A percentile compares a stretch with the other conserved stretches of the same genome.
phyloP scores from a whole-genome alignment of 2,888 invertebrate species.

The Drosophila kokeensis region DNA sequence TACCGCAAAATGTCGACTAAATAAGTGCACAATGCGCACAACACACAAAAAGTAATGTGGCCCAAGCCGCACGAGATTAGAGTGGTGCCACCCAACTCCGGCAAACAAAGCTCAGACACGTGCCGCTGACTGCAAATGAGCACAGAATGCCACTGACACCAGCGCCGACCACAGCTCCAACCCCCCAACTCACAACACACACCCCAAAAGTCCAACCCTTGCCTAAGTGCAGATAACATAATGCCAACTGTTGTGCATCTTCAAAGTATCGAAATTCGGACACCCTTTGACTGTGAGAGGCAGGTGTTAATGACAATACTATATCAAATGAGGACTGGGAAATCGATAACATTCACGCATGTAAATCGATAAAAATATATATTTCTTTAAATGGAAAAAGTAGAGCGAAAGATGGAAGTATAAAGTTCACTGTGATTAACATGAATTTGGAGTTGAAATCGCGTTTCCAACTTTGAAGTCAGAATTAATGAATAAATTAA shows the following conservation, averaged over 20 bases:
- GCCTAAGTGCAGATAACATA: neutral
- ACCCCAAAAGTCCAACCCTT: neutral
- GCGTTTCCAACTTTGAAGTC: neutral
- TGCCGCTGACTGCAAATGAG: conserved; percentile 60
- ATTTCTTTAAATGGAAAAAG: neutral
- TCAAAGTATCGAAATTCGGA: neutral
- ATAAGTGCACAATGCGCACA: conserved; percentile 9
- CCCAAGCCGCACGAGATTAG: conserved; percentile 36
- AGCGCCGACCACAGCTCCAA: neutral
- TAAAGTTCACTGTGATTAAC: neutral
- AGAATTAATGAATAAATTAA: neutral
- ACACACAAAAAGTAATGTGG: conserved; percentile 28
- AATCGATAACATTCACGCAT: neutral
- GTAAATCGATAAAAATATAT: neutral
- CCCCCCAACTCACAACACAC: neutral
- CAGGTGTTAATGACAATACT: too few species aligned
- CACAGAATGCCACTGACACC: conserved; percentile 56
- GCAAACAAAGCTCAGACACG: conserved; percentile 32
- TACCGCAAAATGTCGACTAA: conserved; percentile 10
- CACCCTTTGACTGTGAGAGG: too few species aligned
- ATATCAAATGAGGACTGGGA: too few species aligned
- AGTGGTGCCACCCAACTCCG: conserved; percentile 15
- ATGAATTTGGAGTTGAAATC: neutral
- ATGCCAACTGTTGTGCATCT: conserved; percentile 1
- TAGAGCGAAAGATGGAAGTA: neutral